Base-by-base conservation (phyloP, 2,113 vertebrate species). In the Etheostoma spectabile region DNA sequence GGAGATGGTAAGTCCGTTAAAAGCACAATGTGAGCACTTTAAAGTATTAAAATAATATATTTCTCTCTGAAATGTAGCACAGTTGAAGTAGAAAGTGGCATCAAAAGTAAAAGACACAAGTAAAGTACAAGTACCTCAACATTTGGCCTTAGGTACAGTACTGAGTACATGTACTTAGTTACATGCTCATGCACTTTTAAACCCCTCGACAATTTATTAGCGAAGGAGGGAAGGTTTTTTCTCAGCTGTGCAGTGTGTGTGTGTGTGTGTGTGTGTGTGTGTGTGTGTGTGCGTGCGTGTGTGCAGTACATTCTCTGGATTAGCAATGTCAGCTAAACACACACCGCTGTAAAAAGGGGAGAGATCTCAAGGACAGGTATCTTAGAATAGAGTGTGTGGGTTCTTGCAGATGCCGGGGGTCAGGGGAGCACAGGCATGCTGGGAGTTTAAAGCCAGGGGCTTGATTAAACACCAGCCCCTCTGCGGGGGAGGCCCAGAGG, bases 381-480 rank as follows among this genome's bases (percentile, higher is more conserved):
- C 90, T 83, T 66, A 88, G 88, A 90, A 88, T 74, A 77, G 86
- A 88, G 49, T 2, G 30, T 57, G 51, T 76, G 80, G 65, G 65
- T 53, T 84, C 72, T 42, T 83, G 62, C 91, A 94, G 90, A 92
- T 93, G 91, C 90, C 71, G 75, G 30, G 81, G 90, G 85, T 89
- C 89, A 90, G 69, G 53, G 55, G 84, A 57, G 70, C 87, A 51
- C 1, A 5, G 89, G 85, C 89, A 90, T 86, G 73, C 74, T 83
- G 93, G 90, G 93, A 86, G 61, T 55, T 42, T 53, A 27, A 89
- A 91, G 88, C 90, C 85, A 62, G 77, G 90, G 88, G 81, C 88
- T 90, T 93, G 93, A 94, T 94, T 92, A 92, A 94, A 93, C 92
- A 93, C 53, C 87, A 51, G 85, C 27, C 82, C 85, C 89, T 55